Conservation (phyloP, 2,888 invertebrate genomes). For the Heteromyza rotundicornis region DNA sequence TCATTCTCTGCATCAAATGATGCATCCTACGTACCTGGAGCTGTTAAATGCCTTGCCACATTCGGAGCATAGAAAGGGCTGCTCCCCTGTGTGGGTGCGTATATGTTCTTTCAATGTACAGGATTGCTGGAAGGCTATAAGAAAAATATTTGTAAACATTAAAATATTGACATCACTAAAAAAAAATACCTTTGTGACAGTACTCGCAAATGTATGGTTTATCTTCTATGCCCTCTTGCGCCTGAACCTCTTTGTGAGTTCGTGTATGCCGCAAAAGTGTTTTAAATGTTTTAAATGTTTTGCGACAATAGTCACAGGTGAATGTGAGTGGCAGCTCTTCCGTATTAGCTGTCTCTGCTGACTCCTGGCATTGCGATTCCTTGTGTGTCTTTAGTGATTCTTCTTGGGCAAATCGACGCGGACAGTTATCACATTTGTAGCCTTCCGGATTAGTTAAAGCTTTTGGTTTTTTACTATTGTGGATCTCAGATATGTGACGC, state of each 20-base stretch:
- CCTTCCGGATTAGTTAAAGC: slow-evolving; percentile 31
- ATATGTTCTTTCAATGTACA: slow-evolving; percentile 67
- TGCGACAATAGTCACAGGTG: no score
- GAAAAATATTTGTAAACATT: neutral
- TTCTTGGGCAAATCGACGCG: slow-evolving; percentile 64
- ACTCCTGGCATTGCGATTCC: slow-evolving; percentile 44
- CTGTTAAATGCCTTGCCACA: slow-evolving; percentile 67
- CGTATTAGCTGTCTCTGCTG: no score
- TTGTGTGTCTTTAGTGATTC: slow-evolving; percentile 65
- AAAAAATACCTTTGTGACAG: slow-evolving; percentile 31
- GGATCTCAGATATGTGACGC: no score
- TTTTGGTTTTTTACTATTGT: no score
- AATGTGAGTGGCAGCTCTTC: slow-evolving; percentile 25
- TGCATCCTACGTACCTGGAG: no score
- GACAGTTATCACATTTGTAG: slow-evolving; percentile 65
- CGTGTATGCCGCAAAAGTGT: slow-evolving; percentile 65
- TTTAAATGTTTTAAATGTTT: slow-evolving; percentile 61
- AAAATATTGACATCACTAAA: neutral
- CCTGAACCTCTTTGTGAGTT: slow-evolving; percentile 67
- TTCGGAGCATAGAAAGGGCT: slow-evolving; percentile 66
- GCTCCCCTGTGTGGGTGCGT: slow-evolving; percentile 65
- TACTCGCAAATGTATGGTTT: slow-evolving; percentile 25
- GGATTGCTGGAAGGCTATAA: slow-evolving; percentile 64
- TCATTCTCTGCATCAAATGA: no score
- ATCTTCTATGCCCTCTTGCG: slow-evolving; percentile 64